Base-by-base conservation (phyloP, 2,888 invertebrate species). In the Rutpela maculata region DNA sequence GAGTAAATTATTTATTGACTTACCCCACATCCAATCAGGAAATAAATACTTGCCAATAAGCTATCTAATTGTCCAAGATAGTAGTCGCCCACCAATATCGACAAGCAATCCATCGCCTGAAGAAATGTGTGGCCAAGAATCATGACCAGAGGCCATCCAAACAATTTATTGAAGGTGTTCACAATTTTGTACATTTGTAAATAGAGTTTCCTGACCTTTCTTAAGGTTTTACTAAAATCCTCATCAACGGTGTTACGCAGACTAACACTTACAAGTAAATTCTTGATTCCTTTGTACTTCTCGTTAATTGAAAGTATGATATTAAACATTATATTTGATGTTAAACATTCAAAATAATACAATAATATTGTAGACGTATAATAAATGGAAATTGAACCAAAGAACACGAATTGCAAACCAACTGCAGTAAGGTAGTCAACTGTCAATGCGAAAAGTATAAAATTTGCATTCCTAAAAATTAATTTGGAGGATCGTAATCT, bases 71-170 rank as follows among this genome's bases (percentile, higher is more conserved):
- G 2, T 7, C 31, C 31, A 35, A 9, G 6, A 35, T 35, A 4
- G 26, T 26, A 26, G 26, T 6, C 7, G 7, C 0, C 31, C 2
- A 12, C 1, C 1, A 66, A 19, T 50, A 50, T 1, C 1, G 63
- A 31, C 7, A 63, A 17, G 17, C 63, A n/a, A 0, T 6, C 35
- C 63, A 63, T 35, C 1, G 35, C 10, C 63, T 63, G 50, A 18
- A 19, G 9, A 19, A 43, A 1, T 5, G 0, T 18, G 18, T 68
- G 68, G 7, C 31, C 26, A 18, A 69, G 10, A 1, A 70, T 15
- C 7, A 35, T 1, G 17, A 70, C 22, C 5, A 70, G 6, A 15
- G 70, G 50, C 70, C 70, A 62, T 0, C 70, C 70, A 22, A 70
- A 70, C 1, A 60, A 10, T 18, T 22, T 9, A 38, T 70, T 70